Base-by-base conservation (phyloP, 1,140 invertebrate genomes). In the Zaprionus inermis region DNA sequence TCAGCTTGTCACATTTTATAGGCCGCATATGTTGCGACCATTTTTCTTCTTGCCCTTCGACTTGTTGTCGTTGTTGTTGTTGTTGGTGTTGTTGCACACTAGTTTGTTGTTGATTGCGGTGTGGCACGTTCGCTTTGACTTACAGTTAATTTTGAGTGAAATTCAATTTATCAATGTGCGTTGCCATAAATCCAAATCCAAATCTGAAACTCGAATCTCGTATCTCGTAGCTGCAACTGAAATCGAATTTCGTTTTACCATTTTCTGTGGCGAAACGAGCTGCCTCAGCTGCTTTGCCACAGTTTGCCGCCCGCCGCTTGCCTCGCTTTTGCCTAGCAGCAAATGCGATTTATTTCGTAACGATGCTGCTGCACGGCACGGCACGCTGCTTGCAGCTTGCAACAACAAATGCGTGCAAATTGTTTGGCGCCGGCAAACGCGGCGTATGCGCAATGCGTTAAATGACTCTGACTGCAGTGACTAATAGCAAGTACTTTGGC, bases 81-180 rank as follows among this genome's bases (percentile, higher is more conserved):
- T 41, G 16, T 36, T 28, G 52, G 22, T 61, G 28, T 22, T 49
- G 36, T n/a, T 60, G 32, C 44, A 16, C 12, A 41, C 12, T 28
- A 49, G 64, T 22, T 57, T 67, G 64, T 51, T 60, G 58, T 64
- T 71, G 66, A 63, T 70, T 70, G 65, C 49, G 76, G 58, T 56
- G 72, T 58, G 61, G 76, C 82, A 88, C 82, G 83, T 79, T 88
- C 77, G 59, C 54, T 54, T 77, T 67, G 84, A 77, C 76, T 88
- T 80, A 84, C 77, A 89, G 83, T 88, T 88, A 84, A 88, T 89
- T 83, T 89, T 83, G 78, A 84, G 81, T 83, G 77, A 89, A 89
- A 89, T 89, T 89, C 84, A 88, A 88, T 88, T 88, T 88, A 89
- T 88, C 84, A 88, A 76, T 88, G 79, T 68, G 81, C 72, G 72